Conservation (phyloP, 2,797 vertebrate genomes). For the Poecilia wingei region DNA sequence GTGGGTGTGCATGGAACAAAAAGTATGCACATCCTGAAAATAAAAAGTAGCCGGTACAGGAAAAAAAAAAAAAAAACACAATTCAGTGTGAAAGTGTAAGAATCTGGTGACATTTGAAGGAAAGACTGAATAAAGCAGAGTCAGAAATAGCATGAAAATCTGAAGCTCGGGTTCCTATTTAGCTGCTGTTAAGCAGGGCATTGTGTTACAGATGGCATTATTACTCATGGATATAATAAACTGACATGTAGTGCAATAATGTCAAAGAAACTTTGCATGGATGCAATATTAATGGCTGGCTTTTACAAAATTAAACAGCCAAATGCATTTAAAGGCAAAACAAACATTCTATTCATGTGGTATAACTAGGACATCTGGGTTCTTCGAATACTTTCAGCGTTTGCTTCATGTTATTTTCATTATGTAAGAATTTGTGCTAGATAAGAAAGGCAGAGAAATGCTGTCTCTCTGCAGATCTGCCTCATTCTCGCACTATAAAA, state of each 20-base stretch:
- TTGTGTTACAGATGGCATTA: not conserved
- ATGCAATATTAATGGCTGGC: not conserved
- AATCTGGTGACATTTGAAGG: not conserved
- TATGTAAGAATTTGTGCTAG: slow-evolving; percentile 34
- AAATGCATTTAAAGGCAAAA: not conserved
- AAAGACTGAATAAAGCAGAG: not conserved
- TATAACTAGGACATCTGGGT: slow-evolving; percentile 4
- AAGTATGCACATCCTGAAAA: slow-evolving; percentile 43
- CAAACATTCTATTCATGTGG: not conserved
- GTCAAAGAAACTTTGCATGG: not conserved
- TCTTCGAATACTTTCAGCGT: slow-evolving; percentile 17
- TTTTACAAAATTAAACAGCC: not conserved
- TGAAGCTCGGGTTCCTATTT: not conserved
- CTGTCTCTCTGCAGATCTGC: slow-evolving; percentile 61
- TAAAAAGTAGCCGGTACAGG: slow-evolving; percentile 2
- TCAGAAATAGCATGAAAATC: not conserved
- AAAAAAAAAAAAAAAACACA: not conserved
- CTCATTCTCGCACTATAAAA: slow-evolving; percentile 61
- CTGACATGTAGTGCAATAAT: not conserved
- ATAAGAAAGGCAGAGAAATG: slow-evolving; percentile 9
- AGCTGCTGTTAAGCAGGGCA: not conserved
- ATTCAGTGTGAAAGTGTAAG: not conserved
- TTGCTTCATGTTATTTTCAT: slow-evolving; percentile 25
- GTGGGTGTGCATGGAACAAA: slow-evolving; percentile 29
- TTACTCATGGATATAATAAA: not conserved